Base-by-base conservation (phyloP, 2,113 vertebrate species). In the Tachysurus fulvidraco region DNA sequence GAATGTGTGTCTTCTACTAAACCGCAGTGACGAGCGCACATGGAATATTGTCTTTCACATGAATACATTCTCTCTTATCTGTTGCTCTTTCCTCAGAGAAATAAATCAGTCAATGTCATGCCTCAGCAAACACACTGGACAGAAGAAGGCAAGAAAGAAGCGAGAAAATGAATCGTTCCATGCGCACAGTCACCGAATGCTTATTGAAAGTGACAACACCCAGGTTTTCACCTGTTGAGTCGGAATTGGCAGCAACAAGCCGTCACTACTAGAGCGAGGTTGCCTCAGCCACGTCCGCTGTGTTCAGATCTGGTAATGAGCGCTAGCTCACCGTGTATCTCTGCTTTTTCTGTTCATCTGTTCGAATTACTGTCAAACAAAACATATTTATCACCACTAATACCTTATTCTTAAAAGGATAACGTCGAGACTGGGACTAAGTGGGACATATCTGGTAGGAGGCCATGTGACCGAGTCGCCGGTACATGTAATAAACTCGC, bases 51-150 rank as follows among this genome's bases (percentile, higher is more conserved):
- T 83, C 83, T 77, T 79, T 21, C 59, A 74, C 71, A 44, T 14
- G 57, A 81, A 81, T 89, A 0, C 57, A 81, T 50, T 50, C 44
- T 81, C 85, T 76, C 74, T 77, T 57, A 65, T 69, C 62, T 86
- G 23, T 80, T 64, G 14, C 60, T 85, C n/a, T 11, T 19, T 88
- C 50, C 59, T 65, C 25, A 12, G 14, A 50, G 71, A 74, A 86
- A 87, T 83, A 88, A 92, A 86, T 88, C 44, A 91, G 88, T 87
- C 85, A 88, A 88, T 89, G 85, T 90, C 89, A 89, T 65, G 81
- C 81, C 78, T 91, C 78, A 55, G 76, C 71, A 83, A 67, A 55
- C 89, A 71, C 6, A 28, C 30, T 59, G 83, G 83, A 79, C 28
- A 54, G 69, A 67, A 80, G 64, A 82, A 23, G 13, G 60, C 36